phyloP scores from a whole-genome alignment of 2,797 vertebrate species.

The Acrocephalus scirpaceus region DNA sequence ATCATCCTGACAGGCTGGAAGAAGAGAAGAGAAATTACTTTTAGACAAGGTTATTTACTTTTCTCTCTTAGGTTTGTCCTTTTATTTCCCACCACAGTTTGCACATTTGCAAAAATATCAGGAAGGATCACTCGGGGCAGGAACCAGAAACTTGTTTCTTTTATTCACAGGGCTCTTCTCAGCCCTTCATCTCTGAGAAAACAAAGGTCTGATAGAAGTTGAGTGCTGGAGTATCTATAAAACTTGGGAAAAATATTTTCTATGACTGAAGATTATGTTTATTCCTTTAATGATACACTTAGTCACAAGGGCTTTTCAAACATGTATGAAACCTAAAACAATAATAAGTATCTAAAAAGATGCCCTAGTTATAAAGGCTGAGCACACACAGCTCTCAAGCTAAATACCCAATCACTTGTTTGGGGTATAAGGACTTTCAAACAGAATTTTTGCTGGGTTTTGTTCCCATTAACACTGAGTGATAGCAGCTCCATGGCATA shows the following conservation, averaged over 20 bases:
- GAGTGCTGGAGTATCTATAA: not conserved
- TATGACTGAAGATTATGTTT: not conserved
- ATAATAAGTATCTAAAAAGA: not conserved
- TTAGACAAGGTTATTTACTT: not conserved
- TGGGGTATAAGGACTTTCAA: not conserved
- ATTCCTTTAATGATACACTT: not conserved
- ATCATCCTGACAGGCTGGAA: not conserved
- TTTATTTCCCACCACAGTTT: not conserved
- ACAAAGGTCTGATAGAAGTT: not conserved
- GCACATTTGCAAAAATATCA: not conserved
- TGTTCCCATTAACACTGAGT: not conserved
- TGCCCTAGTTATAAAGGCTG: not conserved
- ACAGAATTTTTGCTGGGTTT: not conserved
- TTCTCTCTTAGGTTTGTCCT: not conserved
- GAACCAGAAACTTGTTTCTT: not conserved
- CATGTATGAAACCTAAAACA: not conserved
- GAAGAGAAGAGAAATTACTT: not conserved
- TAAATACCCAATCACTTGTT: slow-evolving; percentile 10
- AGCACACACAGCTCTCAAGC: not conserved
- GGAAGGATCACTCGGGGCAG: not conserved
- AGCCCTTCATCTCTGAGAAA: not conserved
- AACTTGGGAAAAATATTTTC: not conserved
- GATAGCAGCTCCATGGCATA: not conserved
- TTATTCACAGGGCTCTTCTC: not conserved
- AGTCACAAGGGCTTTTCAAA: slow-evolving; percentile 16